Conservation (phyloP, 92 coral and sea anemone species). For the Isaurus tuberculatus region DNA sequence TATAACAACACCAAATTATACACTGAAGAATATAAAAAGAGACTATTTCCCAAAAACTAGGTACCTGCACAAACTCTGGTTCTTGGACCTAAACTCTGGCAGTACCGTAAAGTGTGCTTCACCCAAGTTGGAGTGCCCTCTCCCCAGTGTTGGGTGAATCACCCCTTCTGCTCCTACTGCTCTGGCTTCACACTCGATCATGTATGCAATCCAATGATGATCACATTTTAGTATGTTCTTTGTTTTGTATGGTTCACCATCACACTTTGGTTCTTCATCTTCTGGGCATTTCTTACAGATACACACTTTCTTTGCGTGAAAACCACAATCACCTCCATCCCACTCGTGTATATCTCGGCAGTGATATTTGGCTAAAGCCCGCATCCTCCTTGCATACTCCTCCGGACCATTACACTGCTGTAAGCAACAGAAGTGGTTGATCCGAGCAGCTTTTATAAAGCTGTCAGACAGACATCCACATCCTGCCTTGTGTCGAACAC, state of each 20-base stretch:
- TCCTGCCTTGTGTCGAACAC: conserved; percentile 57
- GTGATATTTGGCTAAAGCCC: conserved; percentile 3
- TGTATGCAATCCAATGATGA: conserved; percentile 51
- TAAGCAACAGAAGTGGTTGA: conserved; percentile 73
- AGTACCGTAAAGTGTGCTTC: conserved; percentile 52
- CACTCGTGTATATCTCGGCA: conserved; percentile 14
- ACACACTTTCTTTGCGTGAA: background rate
- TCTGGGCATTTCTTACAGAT: background rate
- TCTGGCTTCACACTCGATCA: conserved; percentile 60
- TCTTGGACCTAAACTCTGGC: background rate
- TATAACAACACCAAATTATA: background rate
- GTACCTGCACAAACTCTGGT: too few species aligned
- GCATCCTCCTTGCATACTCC: conserved; percentile 56
- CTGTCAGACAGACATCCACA: conserved; percentile 68
- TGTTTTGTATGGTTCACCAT: conserved; percentile 46
- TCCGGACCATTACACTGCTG: conserved; percentile 58
- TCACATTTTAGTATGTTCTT: conserved; percentile 52
- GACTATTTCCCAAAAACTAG: too few species aligned
- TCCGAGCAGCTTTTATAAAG: conserved; percentile 59
- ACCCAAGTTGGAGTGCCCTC: conserved; percentile 65
- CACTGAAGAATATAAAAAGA: background rate
- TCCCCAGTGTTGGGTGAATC: conserved; percentile 56
- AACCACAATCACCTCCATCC: conserved; percentile 14
- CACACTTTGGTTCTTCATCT: conserved; percentile 21
- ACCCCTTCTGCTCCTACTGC: conserved; percentile 59